Evolutionary conservation across 1,140 invertebrate species (phyloP).

Genomic region (Tetramorium alpestre): DNA sequence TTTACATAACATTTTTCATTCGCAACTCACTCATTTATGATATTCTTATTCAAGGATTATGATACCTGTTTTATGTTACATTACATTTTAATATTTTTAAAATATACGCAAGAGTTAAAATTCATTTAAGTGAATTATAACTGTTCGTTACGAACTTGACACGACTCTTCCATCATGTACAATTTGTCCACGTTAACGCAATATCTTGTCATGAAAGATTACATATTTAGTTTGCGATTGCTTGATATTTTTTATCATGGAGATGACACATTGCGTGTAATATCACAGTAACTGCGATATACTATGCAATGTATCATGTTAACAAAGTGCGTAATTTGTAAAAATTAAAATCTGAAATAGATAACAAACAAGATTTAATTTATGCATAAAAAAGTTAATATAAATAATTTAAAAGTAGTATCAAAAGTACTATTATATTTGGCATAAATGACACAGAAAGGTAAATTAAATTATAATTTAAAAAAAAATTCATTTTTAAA

Average conservation of each 20-base stretch:
- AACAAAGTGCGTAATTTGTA: slow-evolving; percentile 40
- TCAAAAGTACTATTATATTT: neutral
- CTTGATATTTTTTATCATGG: slow-evolving; percentile 2
- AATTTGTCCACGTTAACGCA: slow-evolving; percentile 9
- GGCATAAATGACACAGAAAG: neutral
- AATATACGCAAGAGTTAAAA: slow-evolving; percentile 1
- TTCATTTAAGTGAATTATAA: slow-evolving; percentile 1
- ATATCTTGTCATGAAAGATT: slow-evolving; percentile 13
- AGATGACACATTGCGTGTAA: slow-evolving; percentile 7
- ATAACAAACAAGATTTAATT: neutral
- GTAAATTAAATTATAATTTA: neutral
- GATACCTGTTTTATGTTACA: neutral
- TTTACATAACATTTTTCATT: neutral
- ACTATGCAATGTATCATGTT: slow-evolving; percentile 4
- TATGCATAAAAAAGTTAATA: slow-evolving; percentile 10
- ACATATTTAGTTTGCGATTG: slow-evolving; percentile 10
- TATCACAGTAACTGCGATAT: slow-evolving; percentile 1
- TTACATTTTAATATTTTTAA: neutral
- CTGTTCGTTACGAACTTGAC: slow-evolving; percentile 5
- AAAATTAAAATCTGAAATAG: slow-evolving; percentile 46
- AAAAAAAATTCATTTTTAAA: neutral
- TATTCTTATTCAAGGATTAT: neutral
- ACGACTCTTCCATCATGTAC: neutral
- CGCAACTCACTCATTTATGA: neutral
- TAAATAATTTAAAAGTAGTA: slow-evolving; percentile 28